Conservation (phyloP, 1,140 invertebrate genomes). For the Lamellibrachia luymesi region DNA sequence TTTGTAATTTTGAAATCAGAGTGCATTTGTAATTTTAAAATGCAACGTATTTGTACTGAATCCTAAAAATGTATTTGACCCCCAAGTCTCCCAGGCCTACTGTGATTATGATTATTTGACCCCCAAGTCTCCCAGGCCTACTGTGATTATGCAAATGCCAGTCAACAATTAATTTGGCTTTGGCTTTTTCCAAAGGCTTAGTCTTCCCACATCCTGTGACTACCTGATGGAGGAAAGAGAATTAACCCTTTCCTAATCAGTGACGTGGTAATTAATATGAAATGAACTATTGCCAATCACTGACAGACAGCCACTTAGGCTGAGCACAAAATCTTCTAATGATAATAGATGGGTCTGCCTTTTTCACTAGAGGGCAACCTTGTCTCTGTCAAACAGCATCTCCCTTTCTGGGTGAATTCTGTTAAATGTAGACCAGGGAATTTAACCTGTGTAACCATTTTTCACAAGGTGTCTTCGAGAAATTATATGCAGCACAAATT, state of each 20-base stretch:
- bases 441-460: not conserved
- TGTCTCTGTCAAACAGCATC: not conserved
- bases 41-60: too few species aligned
- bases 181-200: not conserved
- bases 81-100: not conserved
- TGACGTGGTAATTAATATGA: not conserved
- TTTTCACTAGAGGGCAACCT: not conserved
- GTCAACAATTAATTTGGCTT: not conserved
- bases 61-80: too few species aligned
- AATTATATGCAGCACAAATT: not conserved
- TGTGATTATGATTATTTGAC: not conserved
- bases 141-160: not conserved
- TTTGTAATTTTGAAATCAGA: too few species aligned
- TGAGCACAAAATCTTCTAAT: not conserved
- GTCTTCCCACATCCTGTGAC: not conserved
- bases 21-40: too few species aligned
- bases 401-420: too few species aligned
- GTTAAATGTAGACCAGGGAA: not conserved
- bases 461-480: too few species aligned
- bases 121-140: not conserved
- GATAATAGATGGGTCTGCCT: not conserved
- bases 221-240: not conserved
- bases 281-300: not conserved
- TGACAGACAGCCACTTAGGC: not conserved
- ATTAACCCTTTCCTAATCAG: not conserved